These are phyloP conservation scores for Todiramphus chloris DNA, from an alignment of 2,113 vertebrate genomes.

Conservation along the genomic window DNA sequence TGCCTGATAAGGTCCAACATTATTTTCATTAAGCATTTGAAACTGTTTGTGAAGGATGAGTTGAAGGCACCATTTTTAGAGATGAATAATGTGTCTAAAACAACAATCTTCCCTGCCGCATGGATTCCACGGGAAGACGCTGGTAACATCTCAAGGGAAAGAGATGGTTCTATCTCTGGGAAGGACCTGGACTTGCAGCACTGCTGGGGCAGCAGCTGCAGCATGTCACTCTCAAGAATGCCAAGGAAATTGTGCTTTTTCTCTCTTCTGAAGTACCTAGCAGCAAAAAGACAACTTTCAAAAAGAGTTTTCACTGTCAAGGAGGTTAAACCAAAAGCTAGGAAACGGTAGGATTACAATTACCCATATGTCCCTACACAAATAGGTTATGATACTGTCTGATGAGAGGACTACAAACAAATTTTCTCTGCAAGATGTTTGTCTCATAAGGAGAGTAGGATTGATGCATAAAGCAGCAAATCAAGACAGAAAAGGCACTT, in stretches of 20 bases:
- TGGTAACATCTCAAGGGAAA: not conserved
- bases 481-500: not conserved
- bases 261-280: not conserved
- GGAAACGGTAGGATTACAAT: not conserved
- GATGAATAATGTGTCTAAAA: not conserved
- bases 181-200: not conserved
- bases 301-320: not conserved
- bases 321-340: not conserved
- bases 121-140: not conserved
- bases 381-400: not conserved
- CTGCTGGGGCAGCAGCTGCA: not conserved
- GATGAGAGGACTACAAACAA: not conserved
- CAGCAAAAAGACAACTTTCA: not conserved
- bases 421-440: not conserved
- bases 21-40: not conserved
- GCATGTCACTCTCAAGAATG: not conserved
- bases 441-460: not conserved
- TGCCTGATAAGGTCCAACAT: not conserved
- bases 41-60: not conserved
- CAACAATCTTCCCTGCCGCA: not conserved
- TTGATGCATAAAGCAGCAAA: not conserved
- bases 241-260: not conserved
- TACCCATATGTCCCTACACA: not conserved
- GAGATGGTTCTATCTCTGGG: too few species aligned
- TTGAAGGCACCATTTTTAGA: not conserved